Percentiles rank a stretch among this genome's conserved stretches.
These are phyloP conservation scores for Lampris megalopsis DNA, from an alignment of 2,113 vertebrate genomes.

Conservation along the genomic window DNA sequence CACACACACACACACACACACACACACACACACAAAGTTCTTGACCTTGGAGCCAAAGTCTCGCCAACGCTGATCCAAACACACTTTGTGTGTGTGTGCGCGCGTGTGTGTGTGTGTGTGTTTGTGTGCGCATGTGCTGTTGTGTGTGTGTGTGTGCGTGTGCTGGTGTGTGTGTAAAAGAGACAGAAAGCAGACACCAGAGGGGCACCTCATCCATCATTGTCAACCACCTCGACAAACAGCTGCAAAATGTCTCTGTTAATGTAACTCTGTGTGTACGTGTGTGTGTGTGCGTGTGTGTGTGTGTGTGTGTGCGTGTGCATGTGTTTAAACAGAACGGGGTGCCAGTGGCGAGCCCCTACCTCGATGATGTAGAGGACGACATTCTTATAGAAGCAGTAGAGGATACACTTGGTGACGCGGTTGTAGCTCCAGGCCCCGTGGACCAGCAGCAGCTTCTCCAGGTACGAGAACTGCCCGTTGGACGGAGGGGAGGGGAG, in stretches of 20 bases:
- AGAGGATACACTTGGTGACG: slow-evolving; percentile 98
- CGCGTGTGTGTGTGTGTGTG: slow-evolving; percentile 43
- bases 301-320: slow-evolving; percentile 35
- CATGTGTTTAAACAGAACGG: slow-evolving; percentile 18
- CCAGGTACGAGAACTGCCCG: slow-evolving; percentile 93
- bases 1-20: slow-evolving; percentile 31
- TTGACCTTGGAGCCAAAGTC: slow-evolving; percentile 59
- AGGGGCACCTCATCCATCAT: slow-evolving; percentile 81
- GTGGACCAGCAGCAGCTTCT: slow-evolving; percentile 96
- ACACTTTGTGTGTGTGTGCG: slow-evolving; percentile 37
- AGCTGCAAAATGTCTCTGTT: slow-evolving; percentile 82
- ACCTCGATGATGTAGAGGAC: slow-evolving; percentile 99
- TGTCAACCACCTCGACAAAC: slow-evolving; percentile 80
- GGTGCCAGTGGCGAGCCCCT: slow-evolving; percentile 57
- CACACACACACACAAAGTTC: slow-evolving; percentile 35
- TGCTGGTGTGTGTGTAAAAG: slow-evolving; percentile 43
- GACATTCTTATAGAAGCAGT: slow-evolving; percentile 99
- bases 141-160: slow-evolving; percentile 46
- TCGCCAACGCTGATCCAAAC: slow-evolving; percentile 63
- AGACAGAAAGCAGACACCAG: slow-evolving; percentile 83
- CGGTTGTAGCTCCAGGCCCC: slow-evolving; percentile 99
- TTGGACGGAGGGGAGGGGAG: slow-evolving; percentile 18
- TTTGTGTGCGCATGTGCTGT: too few species aligned
- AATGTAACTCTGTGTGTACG: slow-evolving; percentile 65
- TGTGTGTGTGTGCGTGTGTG: slow-evolving; percentile 47